phyloP scores from a whole-genome alignment of 1,140 invertebrate genomes.

The Saccostrea cuccullata region DNA sequence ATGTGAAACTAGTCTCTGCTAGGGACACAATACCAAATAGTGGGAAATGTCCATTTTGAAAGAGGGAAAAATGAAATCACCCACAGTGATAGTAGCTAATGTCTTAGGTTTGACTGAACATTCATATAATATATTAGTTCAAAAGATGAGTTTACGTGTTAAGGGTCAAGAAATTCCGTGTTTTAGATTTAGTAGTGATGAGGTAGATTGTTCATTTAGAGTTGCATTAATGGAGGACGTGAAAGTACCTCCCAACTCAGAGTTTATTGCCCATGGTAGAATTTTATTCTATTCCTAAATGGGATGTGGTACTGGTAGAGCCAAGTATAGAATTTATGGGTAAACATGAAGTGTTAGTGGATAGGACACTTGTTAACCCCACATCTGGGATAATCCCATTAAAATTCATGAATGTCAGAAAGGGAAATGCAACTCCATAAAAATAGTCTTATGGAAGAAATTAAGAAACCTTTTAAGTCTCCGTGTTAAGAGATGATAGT shows the following conservation, averaged over 20 bases:
- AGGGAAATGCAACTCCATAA: constrained; percentile 39
- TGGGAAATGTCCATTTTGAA: constrained; percentile 36
- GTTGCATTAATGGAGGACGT: too few species aligned
- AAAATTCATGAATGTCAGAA: constrained; percentile 34
- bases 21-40: constrained; percentile 22
- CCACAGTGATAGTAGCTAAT: constrained; percentile 39
- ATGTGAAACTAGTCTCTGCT: constrained; percentile 19
- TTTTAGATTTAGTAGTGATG: too few species aligned
- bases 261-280: too few species aligned
- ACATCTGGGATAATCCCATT: constrained; percentile 29
- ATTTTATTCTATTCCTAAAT: constrained; percentile 33
- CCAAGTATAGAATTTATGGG: constrained; percentile 39
- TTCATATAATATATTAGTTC: constrained; percentile 29
- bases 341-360: constrained; percentile 24
- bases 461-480: constrained; percentile 32
- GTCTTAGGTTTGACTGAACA: constrained; percentile 37
- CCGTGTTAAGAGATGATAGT: not conserved
- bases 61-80: not conserved
- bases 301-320: constrained; percentile 17
- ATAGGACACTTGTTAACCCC: constrained; percentile 30
- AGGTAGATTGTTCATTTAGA: too few species aligned
- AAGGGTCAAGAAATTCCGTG: constrained; percentile 36
- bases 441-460: constrained; percentile 27
- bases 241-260: too few species aligned
- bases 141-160: constrained; percentile 37